Percentiles rank a stretch among this genome's conserved stretches.
phyloP scores from a whole-genome alignment of 2,888 invertebrate genomes.

The Lasioglossum figueresi region DNA sequence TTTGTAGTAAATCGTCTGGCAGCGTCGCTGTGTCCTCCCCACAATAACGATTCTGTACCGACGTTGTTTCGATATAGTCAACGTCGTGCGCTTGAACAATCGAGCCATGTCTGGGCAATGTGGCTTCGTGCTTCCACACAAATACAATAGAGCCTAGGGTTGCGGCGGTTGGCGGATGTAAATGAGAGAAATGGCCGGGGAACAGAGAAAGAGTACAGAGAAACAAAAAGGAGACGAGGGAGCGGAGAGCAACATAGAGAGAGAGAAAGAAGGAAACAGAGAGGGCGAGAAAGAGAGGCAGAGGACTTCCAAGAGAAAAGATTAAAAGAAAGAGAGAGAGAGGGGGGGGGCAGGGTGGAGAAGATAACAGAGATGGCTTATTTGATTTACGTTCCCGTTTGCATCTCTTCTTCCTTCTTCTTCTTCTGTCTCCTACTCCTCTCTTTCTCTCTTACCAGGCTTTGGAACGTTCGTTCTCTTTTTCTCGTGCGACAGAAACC shows the following conservation, averaged over 20 bases:
- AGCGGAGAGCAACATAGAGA: conserved; percentile 11
- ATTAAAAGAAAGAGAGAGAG: conserved; percentile 36
- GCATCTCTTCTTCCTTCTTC: conserved; percentile 16
- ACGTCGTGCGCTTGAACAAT: conserved; percentile 53
- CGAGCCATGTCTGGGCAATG: conserved; percentile 48
- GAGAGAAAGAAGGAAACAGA: background rate
- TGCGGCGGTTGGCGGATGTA: conserved; percentile 21
- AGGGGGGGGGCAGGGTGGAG: conserved; percentile 33
- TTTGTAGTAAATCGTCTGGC: conserved; percentile 60
- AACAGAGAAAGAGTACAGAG: conserved; percentile 14
- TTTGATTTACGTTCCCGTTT: conserved; percentile 69
- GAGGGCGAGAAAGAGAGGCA: background rate
- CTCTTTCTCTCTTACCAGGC: background rate
- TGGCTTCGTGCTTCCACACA: conserved; percentile 51
- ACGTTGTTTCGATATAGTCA: conserved; percentile 61
- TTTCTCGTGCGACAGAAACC: conserved; percentile 42
- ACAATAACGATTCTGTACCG: conserved; percentile 72
- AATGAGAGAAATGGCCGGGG: conserved; percentile 27
- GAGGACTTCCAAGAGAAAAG: conserved; percentile 28
- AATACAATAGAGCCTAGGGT: conserved; percentile 31
- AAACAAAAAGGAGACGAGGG: conserved; percentile 17
- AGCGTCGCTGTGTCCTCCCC: conserved; percentile 38
- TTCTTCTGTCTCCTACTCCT: background rate
- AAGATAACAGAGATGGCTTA: conserved; percentile 61
- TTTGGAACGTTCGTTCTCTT: conserved; percentile 17